phyloP scores from a whole-genome alignment of 2,888 invertebrate species.

The Cyrtodaria siliqua region DNA sequence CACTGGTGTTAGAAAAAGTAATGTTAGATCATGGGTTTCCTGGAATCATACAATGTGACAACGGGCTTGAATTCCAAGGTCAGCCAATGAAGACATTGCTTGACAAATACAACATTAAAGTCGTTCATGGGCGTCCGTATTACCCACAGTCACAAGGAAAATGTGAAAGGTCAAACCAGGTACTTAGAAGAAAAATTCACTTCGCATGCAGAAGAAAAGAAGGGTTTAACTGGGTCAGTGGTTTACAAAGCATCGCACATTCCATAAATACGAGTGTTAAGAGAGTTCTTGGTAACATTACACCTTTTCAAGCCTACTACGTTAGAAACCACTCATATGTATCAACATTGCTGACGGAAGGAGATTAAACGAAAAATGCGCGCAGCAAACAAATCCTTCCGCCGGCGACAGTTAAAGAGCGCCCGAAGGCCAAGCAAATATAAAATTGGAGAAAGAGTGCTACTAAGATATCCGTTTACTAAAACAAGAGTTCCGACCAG shows the following conservation, averaged over 20 bases:
- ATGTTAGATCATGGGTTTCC: slow-evolving; percentile 14
- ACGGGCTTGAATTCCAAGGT: slow-evolving; percentile 26
- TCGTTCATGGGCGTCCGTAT: slow-evolving; percentile 11
- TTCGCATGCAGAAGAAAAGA: slow-evolving; percentile 16
- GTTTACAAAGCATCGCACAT: slow-evolving; percentile 2
- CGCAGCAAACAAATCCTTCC: slow-evolving; percentile 6
- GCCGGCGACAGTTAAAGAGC: background rate
- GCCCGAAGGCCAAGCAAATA: slow-evolving; percentile 14
- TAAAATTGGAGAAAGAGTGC: slow-evolving; percentile 10
- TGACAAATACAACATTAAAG: slow-evolving; percentile 2
- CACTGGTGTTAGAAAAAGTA: slow-evolving; percentile 6
- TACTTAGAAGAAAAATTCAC: slow-evolving; percentile 4
- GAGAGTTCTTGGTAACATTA: slow-evolving; percentile 4
- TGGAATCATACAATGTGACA: slow-evolving; percentile 17
- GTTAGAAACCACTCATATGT: slow-evolving; percentile 2
- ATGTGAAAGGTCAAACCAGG: slow-evolving; percentile 7
- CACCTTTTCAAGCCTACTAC: slow-evolving; percentile 16
- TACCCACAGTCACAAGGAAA: slow-evolving; percentile 19
- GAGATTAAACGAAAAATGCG: slow-evolving; percentile 8
- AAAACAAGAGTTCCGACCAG: slow-evolving; percentile 15
- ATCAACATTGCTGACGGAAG: background rate
- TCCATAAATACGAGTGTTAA: slow-evolving; percentile 15
- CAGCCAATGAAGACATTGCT: background rate
- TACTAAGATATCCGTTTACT: slow-evolving; percentile 14
- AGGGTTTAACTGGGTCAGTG: slow-evolving; percentile 7